Evolutionary conservation across 2,888 invertebrate species (phyloP).

Genomic region (Camponotus fellah): DNA sequence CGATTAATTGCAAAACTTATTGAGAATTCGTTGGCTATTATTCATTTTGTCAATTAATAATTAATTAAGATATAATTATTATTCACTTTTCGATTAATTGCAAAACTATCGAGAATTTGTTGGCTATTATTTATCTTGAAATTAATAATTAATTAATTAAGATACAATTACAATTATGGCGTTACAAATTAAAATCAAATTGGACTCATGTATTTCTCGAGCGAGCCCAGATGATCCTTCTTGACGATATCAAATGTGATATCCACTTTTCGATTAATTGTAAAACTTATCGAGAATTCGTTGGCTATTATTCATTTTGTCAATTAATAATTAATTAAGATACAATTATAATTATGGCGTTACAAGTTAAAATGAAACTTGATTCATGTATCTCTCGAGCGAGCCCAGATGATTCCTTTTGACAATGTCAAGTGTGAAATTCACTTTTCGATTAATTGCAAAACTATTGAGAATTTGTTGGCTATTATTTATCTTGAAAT

Average conservation of each 20-base stretch:
- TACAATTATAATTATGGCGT: not conserved
- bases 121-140: not conserved
- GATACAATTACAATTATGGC: not conserved
- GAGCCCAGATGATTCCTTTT: slow-evolving; percentile 4
- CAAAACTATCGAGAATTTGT: not conserved
- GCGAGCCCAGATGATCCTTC: not conserved
- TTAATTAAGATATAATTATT: no score
- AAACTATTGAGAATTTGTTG: not conserved
- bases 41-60: not conserved
- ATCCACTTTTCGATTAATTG: slow-evolving; percentile 44
- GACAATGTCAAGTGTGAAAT: slow-evolving; percentile 44
- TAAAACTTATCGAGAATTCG: not conserved
- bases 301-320: not conserved
- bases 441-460: slow-evolving; percentile 38
- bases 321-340: not conserved
- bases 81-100: slow-evolving; percentile 55
- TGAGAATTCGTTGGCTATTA: not conserved
- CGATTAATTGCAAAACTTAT: not conserved
- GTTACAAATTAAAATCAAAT: not conserved
- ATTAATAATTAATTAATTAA: not conserved
- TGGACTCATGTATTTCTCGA: slow-evolving; percentile 20
- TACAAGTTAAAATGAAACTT: not conserved
- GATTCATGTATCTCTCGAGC: slow-evolving; percentile 13
- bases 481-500: not conserved
- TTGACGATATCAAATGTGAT: slow-evolving; percentile 37